Evolutionary conservation across 2,113 vertebrate genomes (phyloP), one percentile per base, ranked within the genome.

Genomic region (Poecilia latipinna): DNA sequence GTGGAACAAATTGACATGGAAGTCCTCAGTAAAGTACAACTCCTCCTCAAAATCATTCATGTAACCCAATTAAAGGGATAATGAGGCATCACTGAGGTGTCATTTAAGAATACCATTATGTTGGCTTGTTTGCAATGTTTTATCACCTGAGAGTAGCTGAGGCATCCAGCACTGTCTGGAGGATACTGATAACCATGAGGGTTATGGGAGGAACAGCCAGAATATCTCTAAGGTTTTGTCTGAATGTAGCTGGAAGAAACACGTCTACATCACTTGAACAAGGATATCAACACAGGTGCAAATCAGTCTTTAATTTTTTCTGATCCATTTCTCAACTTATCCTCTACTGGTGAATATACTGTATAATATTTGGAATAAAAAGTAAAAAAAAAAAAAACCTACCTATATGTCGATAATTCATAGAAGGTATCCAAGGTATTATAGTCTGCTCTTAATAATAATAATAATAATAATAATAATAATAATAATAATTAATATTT

Each of bases 41-140:
- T 84, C 29, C 19, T 71, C 75, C 66, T 57, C 77, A 10, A 24
- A 12, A 12, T 57, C 74, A 70, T 83, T 91, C 82, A 69, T 68
- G 80, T 79, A 79, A 86, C 37, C 67, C 70, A 82, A 76, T 86
- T 57, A 85, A 82, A 78, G 33, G 33, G 68, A 87, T 89, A 92
- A 91, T 88, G 87, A 92, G 83, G 80, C 75, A 64, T 87, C 71
- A 54, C 62, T 70, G 54, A 78, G 81, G 79, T 88, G 84, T 84
- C 83, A 90, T 54, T 90, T 85, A 87, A 66, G 87, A 69, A 66
- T 70, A 57, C 62, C n/a, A 62, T 85, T 77, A 65, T 89, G 67
- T 66, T 88, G 26, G 70, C 61, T 70, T 83, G 72, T 80, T 84
- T 86, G 78, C 33, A 62, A 61, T 79, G 65, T 44, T n/a, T 66